Conservation (phyloP, 2,888 invertebrate species). For the Synanthedon vespiformis region DNA sequence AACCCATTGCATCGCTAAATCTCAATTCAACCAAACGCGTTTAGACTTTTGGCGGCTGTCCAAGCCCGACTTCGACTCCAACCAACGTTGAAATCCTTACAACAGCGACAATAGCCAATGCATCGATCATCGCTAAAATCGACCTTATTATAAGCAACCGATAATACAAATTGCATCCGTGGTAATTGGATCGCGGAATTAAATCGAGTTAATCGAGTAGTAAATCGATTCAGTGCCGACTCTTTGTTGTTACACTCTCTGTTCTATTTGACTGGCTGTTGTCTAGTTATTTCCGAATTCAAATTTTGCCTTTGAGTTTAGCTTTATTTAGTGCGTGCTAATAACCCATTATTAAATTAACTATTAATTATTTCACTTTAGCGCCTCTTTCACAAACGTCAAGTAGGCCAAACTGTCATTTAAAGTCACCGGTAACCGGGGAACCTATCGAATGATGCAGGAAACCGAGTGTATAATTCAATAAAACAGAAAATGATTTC, state of each 20-base stretch:
- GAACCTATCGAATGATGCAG: too few relatives aligned
- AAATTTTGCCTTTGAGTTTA: background rate
- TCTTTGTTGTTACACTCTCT: conserved; percentile 13
- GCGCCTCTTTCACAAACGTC: too few relatives aligned
- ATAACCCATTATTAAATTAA: background rate
- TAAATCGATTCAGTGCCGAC: conserved; percentile 31
- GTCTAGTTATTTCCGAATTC: background rate
- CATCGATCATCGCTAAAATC: background rate
- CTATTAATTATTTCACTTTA: too few relatives aligned
- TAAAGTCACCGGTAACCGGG: too few relatives aligned
- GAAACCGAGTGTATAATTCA: too few relatives aligned
- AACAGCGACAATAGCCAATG: conserved; percentile 20
- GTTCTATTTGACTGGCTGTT: background rate
- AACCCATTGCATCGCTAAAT: conserved; percentile 36
- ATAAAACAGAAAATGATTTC: too few relatives aligned
- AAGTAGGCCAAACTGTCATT: too few relatives aligned
- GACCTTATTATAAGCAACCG: background rate
- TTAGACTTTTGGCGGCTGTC: conserved; percentile 12
- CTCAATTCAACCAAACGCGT: conserved; percentile 41
- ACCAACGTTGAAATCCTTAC: conserved; percentile 25
- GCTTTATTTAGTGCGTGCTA: background rate
- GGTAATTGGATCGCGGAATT: conserved; percentile 2
- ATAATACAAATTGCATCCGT: conserved; percentile 2
- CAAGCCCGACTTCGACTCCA: conserved; percentile 6
- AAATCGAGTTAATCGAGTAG: conserved; percentile 21